Evolutionary conservation across 2,888 invertebrate species (phyloP).

Genomic region (Herminia tarsipennalis): DNA sequence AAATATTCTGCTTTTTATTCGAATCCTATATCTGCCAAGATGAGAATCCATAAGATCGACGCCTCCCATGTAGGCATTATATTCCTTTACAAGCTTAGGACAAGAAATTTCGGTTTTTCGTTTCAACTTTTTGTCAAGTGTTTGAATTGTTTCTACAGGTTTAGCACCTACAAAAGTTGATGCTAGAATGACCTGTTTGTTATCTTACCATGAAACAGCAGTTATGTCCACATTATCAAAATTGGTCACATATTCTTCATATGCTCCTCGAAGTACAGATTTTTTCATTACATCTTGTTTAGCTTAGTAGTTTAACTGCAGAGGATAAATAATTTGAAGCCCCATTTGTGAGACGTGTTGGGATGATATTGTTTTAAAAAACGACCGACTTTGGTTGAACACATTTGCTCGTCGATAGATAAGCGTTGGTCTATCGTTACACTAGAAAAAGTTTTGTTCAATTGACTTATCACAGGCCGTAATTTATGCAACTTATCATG

Average conservation of each 20-base stretch:
- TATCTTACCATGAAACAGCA: constrained; percentile 30
- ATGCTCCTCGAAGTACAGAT: constrained; percentile 19
- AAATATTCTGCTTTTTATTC: constrained; percentile 27
- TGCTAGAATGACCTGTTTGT: constrained; percentile 22
- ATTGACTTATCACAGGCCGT: constrained; percentile 35
- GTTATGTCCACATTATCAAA: constrained; percentile 25
- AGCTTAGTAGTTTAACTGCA: constrained; percentile 20
- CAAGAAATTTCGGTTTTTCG: neutral
- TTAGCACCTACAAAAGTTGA: constrained; percentile 14
- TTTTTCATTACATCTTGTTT: constrained; percentile 24
- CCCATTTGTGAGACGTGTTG: constrained; percentile 51
- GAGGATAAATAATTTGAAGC: constrained; percentile 43
- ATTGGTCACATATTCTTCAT: constrained; percentile 29
- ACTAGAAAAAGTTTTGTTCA: constrained; percentile 41
- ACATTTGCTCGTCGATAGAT: constrained; percentile 42
- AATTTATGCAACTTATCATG: constrained; percentile 27
- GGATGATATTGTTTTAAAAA: constrained; percentile 49
- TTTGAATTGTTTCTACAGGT: constrained; percentile 14
- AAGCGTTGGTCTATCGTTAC: constrained; percentile 45
- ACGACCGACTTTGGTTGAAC: constrained; percentile 47
- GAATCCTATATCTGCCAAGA: constrained; percentile 25
- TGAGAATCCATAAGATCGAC: constrained; percentile 20
- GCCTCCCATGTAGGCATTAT: constrained; percentile 15
- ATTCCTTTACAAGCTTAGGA: constrained; percentile 25
- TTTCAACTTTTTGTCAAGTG: constrained; percentile 17